Percentiles rank a stretch among this genome's conserved stretches.
These are phyloP conservation scores for Dryococelus australis DNA, from an alignment of 2,888 invertebrate genomes.

Conservation along the genomic window DNA sequence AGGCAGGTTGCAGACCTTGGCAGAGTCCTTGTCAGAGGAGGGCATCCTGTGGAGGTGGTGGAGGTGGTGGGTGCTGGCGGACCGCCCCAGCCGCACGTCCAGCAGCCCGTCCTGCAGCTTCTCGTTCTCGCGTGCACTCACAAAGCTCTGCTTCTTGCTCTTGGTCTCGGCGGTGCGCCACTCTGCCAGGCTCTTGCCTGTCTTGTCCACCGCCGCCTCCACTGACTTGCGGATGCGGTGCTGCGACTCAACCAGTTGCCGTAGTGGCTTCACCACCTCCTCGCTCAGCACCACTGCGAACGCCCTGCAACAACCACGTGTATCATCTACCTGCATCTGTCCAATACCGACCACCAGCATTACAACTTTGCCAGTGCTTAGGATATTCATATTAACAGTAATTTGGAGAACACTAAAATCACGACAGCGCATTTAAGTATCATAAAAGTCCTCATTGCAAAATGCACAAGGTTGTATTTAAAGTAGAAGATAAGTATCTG, in stretches of 20 bases:
- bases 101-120: constrained; percentile 83
- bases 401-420: not conserved
- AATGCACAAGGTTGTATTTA: no score
- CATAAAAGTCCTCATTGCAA: no score
- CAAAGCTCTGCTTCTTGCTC: constrained; percentile 87
- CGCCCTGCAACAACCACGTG: constrained; percentile 62
- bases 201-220: constrained; percentile 78
- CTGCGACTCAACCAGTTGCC: constrained; percentile 66
- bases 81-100: constrained; percentile 61
- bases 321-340: not conserved
- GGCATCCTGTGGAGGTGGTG: constrained; percentile 53
- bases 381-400: not conserved
- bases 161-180: constrained; percentile 88
- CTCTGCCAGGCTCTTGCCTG: constrained; percentile 80
- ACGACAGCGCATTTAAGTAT: no score
- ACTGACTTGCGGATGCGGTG: constrained; percentile 66
- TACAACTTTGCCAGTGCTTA: no score
- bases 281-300: constrained; percentile 81
- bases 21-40: constrained; percentile 65
- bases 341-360: no score
- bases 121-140: constrained; percentile 89
- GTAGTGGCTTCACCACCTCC: constrained; percentile 89
- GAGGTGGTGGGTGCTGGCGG: constrained; percentile 46
- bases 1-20: constrained; percentile 60
- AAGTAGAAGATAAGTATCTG: no score